Evolutionary conservation across 2,113 vertebrate species (phyloP), one percentile per base, ranked within the genome.

Genomic region (Prochilodus magdalenae): DNA sequence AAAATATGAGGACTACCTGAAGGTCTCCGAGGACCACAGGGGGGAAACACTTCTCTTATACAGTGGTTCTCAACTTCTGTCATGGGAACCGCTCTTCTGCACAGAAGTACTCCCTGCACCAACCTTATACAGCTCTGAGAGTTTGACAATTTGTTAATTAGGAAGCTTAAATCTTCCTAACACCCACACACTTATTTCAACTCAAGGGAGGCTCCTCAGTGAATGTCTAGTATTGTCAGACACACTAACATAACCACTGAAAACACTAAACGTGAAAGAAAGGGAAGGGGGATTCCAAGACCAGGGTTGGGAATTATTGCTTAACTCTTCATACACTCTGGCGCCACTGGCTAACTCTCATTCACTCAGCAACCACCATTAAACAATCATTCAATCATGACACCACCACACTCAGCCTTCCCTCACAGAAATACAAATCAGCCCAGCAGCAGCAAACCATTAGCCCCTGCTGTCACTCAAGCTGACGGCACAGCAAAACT

Each of bases 401-500:
- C 11, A 20, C 60, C 22, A 59, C 10, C 30, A 40, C 73, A 82
- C 27, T 75, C 73, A 49, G 20, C 16, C 47, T 30, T 73, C 30
- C 24, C 73, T 75, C 62, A 4, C 62, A 76, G 80, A 73, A 60
- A 70, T 51, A 75, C 57, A 36, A 75, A 82, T 70, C 73, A 76
- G 80, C 73, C 80, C 80, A 67, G 59, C 72, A 53, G 59, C 65
- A 75, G 73, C 59, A 69, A 70, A 75, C 73, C 67, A 66, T 76
- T 67, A 82, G 65, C 73, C 80, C 80, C 73, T 82, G 63, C 80
- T 60, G 73, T 82, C 80, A 75, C 63, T 82, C 80, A 82, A 82
- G 80, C 80, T 76, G 80, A 36, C 66, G 20, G 66, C 80, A 47
- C 75, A 82, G 73, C 73, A 30, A 81, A 81, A 69, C 73, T 27